These are phyloP conservation scores for Varanus komodoensis DNA, from an alignment of 2,113 vertebrate genomes.

Conservation along the genomic window DNA sequence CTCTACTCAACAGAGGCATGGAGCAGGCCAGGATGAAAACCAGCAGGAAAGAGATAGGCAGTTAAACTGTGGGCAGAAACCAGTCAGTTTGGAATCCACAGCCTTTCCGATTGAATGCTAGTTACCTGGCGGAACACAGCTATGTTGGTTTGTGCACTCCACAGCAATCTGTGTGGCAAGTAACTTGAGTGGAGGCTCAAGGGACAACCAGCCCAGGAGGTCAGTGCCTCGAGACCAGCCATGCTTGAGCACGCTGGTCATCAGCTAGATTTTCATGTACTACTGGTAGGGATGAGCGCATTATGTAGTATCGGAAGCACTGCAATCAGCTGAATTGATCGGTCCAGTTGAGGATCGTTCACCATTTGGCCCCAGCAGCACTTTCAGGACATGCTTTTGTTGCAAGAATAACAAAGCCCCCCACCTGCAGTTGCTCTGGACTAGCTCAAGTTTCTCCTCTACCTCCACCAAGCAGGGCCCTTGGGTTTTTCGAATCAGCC, in stretches of 20 bases:
- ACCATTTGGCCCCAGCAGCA: neutral
- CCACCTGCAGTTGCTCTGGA: neutral
- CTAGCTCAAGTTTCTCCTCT: neutral
- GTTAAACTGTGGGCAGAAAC: neutral
- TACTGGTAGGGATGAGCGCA: neutral
- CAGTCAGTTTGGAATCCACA: neutral
- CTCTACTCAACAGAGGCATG: too few species aligned
- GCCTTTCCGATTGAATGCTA: neutral
- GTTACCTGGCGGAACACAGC: neutral
- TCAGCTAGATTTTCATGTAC: neutral
- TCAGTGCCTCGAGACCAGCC: neutral
- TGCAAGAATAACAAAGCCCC: neutral
- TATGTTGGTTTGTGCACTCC: neutral
- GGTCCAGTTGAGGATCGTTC: too few species aligned
- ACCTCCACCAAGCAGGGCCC: neutral
- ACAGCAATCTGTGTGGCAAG: too few species aligned
- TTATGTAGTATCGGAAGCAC: neutral
- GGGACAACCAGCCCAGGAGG: neutral
- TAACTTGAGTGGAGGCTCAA: too few species aligned
- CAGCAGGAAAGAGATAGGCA: neutral
- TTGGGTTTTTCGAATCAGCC: neutral
- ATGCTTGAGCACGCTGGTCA: neutral
- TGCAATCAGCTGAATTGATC: neutral
- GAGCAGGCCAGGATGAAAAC: too few species aligned
- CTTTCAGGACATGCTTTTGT: neutral